Evolutionary conservation across 2,888 invertebrate genomes (phyloP).

Genomic region (Orchesella flavescens): DNA sequence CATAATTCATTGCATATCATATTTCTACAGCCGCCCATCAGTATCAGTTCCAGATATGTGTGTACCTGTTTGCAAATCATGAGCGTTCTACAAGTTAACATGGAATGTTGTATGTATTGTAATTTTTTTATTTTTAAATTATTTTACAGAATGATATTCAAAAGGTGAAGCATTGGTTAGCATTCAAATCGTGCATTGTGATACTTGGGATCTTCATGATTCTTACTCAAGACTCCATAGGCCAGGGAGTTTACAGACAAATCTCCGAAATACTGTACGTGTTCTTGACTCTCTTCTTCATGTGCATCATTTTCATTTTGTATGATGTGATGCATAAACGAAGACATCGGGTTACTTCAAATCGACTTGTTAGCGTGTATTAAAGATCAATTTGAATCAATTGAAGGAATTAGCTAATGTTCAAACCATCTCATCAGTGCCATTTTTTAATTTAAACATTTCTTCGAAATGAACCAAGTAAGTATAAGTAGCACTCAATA

Average conservation of each 20-base stretch:
- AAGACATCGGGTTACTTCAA: conserved; percentile 2
- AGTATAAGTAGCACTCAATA: no score
- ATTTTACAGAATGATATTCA: conserved; percentile 28
- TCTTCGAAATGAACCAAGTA: no score
- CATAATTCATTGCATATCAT: no score
- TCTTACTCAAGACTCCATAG: conserved; percentile 41
- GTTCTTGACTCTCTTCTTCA: conserved; percentile 47
- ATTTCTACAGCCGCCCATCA: no score
- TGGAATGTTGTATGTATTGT: no score
- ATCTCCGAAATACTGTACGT: conserved; percentile 51
- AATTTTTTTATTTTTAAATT: conserved; percentile 1
- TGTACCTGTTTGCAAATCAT: no score
- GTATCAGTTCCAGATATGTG: no score
- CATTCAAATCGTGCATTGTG: conserved; percentile 50
- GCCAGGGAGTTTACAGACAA: conserved; percentile 40
- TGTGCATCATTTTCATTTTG: conserved; percentile 44
- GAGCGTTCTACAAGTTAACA: no score
- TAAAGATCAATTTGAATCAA: no score
- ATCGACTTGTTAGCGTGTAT: neutral
- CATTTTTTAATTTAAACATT: no score
- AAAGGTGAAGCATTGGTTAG: conserved; percentile 44
- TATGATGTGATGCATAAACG: conserved; percentile 44
- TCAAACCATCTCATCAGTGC: no score
- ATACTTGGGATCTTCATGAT: conserved; percentile 52
- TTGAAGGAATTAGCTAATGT: no score